phyloP scores from a whole-genome alignment of 2,113 vertebrate genomes.

The Arizona elegans region DNA sequence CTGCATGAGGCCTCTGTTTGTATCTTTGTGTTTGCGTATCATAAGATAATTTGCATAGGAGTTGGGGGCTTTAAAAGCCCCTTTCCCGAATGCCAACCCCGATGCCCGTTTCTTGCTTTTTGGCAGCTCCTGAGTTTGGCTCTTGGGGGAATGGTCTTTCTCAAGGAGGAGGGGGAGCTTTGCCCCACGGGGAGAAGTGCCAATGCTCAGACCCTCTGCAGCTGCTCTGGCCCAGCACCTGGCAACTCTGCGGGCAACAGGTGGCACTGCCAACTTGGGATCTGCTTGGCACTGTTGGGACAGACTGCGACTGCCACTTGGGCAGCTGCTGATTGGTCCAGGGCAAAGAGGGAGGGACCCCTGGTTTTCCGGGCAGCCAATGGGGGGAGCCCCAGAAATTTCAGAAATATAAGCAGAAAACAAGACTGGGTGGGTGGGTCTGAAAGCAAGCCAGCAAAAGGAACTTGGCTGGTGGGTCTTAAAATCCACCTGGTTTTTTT shows the following conservation, averaged over 20 bases:
- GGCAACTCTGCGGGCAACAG: neutral
- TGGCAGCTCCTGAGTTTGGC: neutral
- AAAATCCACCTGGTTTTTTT: neutral
- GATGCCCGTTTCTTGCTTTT: neutral
- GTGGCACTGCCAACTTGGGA: neutral
- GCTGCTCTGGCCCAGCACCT: neutral
- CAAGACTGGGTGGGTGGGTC: neutral
- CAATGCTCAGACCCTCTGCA: neutral
- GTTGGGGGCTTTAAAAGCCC: neutral
- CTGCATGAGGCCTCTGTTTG: no score
- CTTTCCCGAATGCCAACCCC: neutral
- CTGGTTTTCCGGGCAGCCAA: neutral
- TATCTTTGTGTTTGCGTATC: neutral
- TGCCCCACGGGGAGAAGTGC: neutral
- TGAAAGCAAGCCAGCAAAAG: no score
- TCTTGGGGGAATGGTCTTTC: neutral
- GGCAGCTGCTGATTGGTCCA: constrained; percentile 7
- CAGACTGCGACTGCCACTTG: neutral
- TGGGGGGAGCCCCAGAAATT: neutral
- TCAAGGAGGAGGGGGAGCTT: neutral
- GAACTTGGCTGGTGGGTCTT: neutral
- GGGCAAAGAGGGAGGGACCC: neutral
- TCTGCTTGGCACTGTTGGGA: neutral
- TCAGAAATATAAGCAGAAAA: neutral
- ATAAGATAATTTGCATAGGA: neutral